A percentile compares a stretch with the other conserved stretches of the same genome.
Conservation (phyloP, 2,888 invertebrate genomes). For the Idaea biselata region DNA sequence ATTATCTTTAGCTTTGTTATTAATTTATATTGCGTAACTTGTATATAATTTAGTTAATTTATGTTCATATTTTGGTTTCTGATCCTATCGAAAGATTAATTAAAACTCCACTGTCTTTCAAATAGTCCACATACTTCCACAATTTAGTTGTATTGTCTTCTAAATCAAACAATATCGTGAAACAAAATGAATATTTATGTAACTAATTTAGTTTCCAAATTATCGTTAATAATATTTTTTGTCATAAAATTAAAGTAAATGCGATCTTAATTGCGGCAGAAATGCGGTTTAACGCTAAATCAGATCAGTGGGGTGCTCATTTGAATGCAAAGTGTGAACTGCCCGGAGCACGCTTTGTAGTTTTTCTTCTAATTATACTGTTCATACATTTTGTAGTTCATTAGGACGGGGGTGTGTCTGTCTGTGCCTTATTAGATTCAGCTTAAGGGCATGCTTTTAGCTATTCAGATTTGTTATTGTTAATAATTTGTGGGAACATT, state of each 20-base stretch:
- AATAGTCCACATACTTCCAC: neutral
- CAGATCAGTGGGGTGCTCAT: conserved; percentile 61
- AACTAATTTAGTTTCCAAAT: neutral
- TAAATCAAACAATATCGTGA: no score
- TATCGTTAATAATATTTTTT: neutral
- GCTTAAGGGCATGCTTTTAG: conserved; percentile 65
- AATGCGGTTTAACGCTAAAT: conserved; percentile 54
- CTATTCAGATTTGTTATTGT: conserved; percentile 34
- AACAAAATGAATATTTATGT: conserved; percentile 6
- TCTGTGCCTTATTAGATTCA: conserved; percentile 59
- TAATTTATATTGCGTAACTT: no score
- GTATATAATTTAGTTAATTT: no score
- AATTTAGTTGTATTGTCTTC: no score
- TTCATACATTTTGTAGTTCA: conserved; percentile 62
- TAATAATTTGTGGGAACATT: conserved; percentile 34
- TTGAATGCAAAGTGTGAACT: conserved; percentile 67
- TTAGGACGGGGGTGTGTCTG: conserved; percentile 58
- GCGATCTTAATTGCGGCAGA: neutral
- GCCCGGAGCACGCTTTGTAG: conserved; percentile 66
- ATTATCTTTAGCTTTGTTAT: no score
- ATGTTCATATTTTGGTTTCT: no score
- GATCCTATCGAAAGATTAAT: no score
- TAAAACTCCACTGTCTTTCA: no score
- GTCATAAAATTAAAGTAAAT: neutral
- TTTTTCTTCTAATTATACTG: conserved; percentile 71